Percentiles rank a stretch among this genome's conserved stretches.
Evolutionary conservation across 2,888 invertebrate species (phyloP).

Genomic region (Dilophus febrilis): DNA sequence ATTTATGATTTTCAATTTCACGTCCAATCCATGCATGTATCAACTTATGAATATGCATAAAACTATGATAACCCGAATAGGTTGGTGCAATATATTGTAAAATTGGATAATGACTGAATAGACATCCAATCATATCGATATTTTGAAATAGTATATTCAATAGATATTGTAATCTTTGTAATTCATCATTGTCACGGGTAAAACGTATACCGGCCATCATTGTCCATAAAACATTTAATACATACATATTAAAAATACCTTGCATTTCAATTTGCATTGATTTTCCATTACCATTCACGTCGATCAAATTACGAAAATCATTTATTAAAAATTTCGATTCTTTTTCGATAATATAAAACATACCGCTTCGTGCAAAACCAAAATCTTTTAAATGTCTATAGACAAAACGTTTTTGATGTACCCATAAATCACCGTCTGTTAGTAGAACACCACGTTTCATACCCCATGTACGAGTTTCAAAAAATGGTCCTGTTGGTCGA

Average conservation of each 20-base stretch:
- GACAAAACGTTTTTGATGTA: slow-evolving; percentile 60
- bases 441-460: slow-evolving; percentile 52
- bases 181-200: slow-evolving; percentile 47
- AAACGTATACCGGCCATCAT: slow-evolving; percentile 69
- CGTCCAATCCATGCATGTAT: slow-evolving; percentile 55
- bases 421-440: slow-evolving; percentile 52
- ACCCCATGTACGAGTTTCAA: slow-evolving; percentile 60
- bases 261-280: slow-evolving; percentile 49
- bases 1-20: slow-evolving; percentile 54
- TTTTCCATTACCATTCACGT: slow-evolving; percentile 25
- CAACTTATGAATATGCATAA: slow-evolving; percentile 48
- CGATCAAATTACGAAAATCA: slow-evolving; percentile 30
- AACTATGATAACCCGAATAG: slow-evolving; percentile 57
- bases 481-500: slow-evolving; percentile 59
- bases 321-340: slow-evolving; percentile 50
- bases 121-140: slow-evolving; percentile 64
- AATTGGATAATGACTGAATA: slow-evolving; percentile 65
- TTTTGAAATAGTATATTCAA: slow-evolving; percentile 53
- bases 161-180: slow-evolving; percentile 47
- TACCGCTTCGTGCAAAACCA: slow-evolving; percentile 62
- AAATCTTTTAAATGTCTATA: slow-evolving; percentile 62
- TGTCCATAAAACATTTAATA: slow-evolving; percentile 65
- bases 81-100: slow-evolving; percentile 53
- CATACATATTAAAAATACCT: slow-evolving; percentile 56
- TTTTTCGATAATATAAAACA: slow-evolving; percentile 51